Conservation (phyloP, 2,113 vertebrate genomes). For the Alces alces region DNA sequence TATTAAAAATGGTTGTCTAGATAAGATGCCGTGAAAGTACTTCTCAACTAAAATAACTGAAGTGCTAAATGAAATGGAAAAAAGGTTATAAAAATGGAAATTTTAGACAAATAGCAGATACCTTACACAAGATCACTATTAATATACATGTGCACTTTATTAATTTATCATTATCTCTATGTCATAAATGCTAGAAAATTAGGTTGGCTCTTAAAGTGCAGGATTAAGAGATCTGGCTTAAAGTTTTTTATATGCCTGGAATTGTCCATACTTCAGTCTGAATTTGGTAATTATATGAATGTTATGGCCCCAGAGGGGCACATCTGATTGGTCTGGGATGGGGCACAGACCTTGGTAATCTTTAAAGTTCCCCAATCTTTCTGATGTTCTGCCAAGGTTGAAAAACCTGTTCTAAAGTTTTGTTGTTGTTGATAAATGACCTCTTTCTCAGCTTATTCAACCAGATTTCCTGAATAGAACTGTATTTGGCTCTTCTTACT, state of each 20-base stretch:
- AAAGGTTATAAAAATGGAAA: background rate
- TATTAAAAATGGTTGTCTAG: background rate
- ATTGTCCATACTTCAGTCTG: background rate
- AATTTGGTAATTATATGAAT: background rate
- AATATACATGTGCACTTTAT: background rate
- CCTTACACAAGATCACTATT: background rate
- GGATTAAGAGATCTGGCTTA: background rate
- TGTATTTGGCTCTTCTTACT: background rate
- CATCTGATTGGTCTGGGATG: background rate
- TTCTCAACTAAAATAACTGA: background rate
- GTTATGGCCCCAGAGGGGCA: background rate
- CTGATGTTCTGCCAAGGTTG: background rate
- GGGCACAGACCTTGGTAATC: background rate
- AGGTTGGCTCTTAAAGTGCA: background rate
- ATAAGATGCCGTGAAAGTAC: background rate
- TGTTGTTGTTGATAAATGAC: background rate
- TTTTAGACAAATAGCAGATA: background rate
- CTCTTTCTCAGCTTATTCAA: background rate
- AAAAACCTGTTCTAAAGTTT: background rate
- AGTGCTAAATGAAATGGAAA: background rate
- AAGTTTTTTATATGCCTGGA: background rate
- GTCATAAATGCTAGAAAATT: background rate
- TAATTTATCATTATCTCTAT: background rate
- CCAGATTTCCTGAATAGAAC: background rate
- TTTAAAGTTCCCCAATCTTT: background rate